Conservation (phyloP, 2,797 vertebrate species). For the Melanotaenia pygmaea region DNA sequence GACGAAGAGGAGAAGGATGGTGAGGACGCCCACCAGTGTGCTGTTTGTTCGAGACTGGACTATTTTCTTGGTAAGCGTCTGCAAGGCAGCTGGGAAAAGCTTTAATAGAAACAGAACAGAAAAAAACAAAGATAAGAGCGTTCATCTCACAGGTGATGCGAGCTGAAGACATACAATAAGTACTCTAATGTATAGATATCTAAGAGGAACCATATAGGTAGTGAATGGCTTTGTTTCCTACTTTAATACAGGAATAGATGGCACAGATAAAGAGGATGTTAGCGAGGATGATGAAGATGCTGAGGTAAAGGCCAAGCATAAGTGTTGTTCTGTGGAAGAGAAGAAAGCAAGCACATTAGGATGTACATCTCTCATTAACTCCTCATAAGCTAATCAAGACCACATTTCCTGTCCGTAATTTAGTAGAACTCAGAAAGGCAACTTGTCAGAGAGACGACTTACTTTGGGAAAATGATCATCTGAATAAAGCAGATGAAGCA, state of each 20-base stretch:
- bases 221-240: constrained; percentile 71
- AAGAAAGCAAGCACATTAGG: constrained; percentile 53
- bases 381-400: constrained; percentile 51
- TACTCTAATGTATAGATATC: constrained; percentile 49
- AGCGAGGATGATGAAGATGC: constrained; percentile 89
- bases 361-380: constrained; percentile 70
- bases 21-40: constrained; percentile 89
- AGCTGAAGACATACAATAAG: constrained; percentile 52
- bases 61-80: constrained; percentile 88
- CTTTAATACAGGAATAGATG: constrained; percentile 93
- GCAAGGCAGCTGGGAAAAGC: constrained; percentile 87
- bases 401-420: constrained; percentile 55
- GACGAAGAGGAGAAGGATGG: constrained; percentile 92
- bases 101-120: constrained; percentile 44
- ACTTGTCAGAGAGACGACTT: constrained; percentile 67
- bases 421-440: constrained; percentile 26
- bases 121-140: constrained; percentile 55
- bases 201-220: constrained; percentile 28
- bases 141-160: constrained; percentile 60
- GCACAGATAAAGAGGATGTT: constrained; percentile 91
- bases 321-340: constrained; percentile 84
- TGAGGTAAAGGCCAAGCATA: constrained; percentile 89
- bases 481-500: constrained; percentile 93
- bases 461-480: constrained; percentile 89
- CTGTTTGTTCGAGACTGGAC: constrained; percentile 92